phyloP scores from a whole-genome alignment of 2,888 invertebrate species.

The Polydesmus complanatus region DNA sequence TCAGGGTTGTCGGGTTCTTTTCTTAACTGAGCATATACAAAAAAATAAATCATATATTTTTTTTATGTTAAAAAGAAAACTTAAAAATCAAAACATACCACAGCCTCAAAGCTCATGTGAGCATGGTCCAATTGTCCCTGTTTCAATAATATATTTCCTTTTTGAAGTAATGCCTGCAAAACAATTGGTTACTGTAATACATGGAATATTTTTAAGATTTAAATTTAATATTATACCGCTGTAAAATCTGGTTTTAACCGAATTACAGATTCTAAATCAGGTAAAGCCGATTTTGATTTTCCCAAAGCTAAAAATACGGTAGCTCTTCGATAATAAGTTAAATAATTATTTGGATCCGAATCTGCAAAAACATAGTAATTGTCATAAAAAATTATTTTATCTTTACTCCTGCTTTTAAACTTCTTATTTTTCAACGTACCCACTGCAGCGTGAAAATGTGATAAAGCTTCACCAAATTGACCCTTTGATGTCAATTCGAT shows the following conservation, averaged over 20 bases:
- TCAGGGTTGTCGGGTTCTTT: slow-evolving; percentile 63
- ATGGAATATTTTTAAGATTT: neutral
- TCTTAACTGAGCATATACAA: slow-evolving; percentile 38
- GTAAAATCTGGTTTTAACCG: slow-evolving; percentile 90
- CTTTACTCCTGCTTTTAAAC: neutral
- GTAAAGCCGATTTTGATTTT: slow-evolving; percentile 84
- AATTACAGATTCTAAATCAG: slow-evolving; percentile 83
- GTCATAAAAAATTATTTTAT: neutral
- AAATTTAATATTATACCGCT: slow-evolving; percentile 53
- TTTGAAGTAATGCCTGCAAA: slow-evolving; percentile 50
- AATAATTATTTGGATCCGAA: slow-evolving; percentile 87
- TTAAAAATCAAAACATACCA: slow-evolving; percentile 48
- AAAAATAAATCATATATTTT: slow-evolving; percentile 5
- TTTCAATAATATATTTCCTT: slow-evolving; percentile 80
- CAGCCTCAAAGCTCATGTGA: slow-evolving; percentile 61
- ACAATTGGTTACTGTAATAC: slow-evolving; percentile 1
- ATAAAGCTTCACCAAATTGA: slow-evolving; percentile 86
- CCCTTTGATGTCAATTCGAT: slow-evolving; percentile 80
- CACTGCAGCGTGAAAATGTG: slow-evolving; percentile 95
- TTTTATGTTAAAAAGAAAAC: no score
- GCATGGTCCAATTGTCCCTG: slow-evolving; percentile 72
- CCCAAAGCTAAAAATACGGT: slow-evolving; percentile 92
- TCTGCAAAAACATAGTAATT: slow-evolving; percentile 44
- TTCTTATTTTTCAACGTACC: no score
- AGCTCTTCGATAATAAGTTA: slow-evolving; percentile 89